These are phyloP conservation scores for Trissonchulus sp. DNA, from an alignment of 2,888 invertebrate species.

Conservation along the genomic window DNA sequence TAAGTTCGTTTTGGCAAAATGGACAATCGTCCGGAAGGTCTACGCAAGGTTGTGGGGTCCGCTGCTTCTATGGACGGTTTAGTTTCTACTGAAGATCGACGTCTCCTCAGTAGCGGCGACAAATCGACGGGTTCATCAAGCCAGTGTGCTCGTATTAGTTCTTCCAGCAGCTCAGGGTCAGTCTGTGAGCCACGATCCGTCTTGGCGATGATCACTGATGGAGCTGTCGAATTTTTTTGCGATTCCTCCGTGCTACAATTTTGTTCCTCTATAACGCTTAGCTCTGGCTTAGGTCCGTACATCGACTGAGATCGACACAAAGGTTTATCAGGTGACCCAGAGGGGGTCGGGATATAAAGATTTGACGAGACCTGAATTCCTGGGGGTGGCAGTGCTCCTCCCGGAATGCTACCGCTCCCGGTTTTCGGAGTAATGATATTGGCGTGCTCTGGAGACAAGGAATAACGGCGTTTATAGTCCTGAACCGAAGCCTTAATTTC, in stretches of 20 bases:
- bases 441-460: neutral
- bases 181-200: neutral
- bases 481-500: neutral
- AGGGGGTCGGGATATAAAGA: neutral
- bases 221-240: neutral
- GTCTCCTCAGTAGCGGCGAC: neutral
- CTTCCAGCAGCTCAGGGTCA: constrained; percentile 21
- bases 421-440: neutral
- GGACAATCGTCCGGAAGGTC: neutral
- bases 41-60: too few species aligned
- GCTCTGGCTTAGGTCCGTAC: constrained; percentile 8
- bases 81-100: neutral
- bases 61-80: too few species aligned
- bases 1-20: neutral
- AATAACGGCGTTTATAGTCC: neutral
- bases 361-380: neutral
- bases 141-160: neutral
- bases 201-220: neutral
- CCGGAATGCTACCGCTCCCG: too few species aligned
- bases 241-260: neutral
- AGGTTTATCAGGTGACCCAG: neutral
- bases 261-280: constrained; percentile 27
- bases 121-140: neutral
- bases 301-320: neutral
- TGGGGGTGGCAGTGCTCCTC: too few species aligned